Base-by-base conservation (phyloP, 37 sponge, comb jelly and placozoan species). In the Cladorhizidae sp. region DNA sequence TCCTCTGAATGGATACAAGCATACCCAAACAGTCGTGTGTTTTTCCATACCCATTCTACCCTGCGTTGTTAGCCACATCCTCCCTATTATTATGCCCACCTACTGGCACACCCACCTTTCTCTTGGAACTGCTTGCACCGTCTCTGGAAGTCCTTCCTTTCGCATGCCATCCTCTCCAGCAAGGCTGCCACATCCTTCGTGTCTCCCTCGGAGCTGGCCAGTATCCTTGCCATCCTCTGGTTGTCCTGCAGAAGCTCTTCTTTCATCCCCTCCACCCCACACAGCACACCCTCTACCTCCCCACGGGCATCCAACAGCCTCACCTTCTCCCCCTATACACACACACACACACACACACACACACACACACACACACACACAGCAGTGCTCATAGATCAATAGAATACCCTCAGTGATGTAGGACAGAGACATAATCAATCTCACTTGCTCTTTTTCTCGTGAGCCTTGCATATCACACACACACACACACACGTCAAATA, bases 141-240 rank as follows among this genome's bases (percentile, higher is more conserved):
- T 73, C 75, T 82, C 64, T 62, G 71, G 31, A 91, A 63, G 22
- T 64, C 57, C 55, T 74, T 81, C 55, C 81, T 90, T 79, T 94
- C 91, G 37, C 70, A 45, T 20, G 61, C 45, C 67, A 90, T 70
- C 32, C 77, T 87, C 82, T 90, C 82, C 51, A 89, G n/a, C 31
- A 87, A 36, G 18, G 62, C 28, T 28, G 83, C 80, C 28, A 84
- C 80, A 42, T 76, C 70, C 55, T 86, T 63, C n/a, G 35, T 63
- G 40, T 87, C 94, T 32, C 78, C 86, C 49, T 95, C 89, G 23
- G 86, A 63, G 25, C 68, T 79, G 32, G 78, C 67, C 28, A 88
- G 68, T 62, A 95, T 52, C 76, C 88, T 74, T 0, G 89, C 85
- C 91, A 91, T 82, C 17, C 72, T 72, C 37, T 74, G 67, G 62